These are phyloP conservation scores for Danio kyathit DNA, from an alignment of 2,797 vertebrate genomes.

Conservation along the genomic window DNA sequence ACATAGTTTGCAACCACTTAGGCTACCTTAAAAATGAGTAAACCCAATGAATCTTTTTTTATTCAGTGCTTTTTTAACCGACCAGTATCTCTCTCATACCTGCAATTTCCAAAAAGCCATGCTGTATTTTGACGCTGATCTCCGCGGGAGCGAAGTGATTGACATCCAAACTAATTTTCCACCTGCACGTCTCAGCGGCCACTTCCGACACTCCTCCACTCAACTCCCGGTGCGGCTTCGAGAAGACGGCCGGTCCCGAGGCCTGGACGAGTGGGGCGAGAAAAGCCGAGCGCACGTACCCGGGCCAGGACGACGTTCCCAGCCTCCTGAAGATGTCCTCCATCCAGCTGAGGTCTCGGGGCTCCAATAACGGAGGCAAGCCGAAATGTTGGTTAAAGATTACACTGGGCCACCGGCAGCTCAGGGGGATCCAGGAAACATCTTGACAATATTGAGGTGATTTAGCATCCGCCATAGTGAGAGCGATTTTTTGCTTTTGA, in stretches of 20 bases:
- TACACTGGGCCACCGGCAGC: conserved; percentile 69
- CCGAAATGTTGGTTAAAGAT: conserved; percentile 73
- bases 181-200: conserved; percentile 66
- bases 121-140: conserved; percentile 71
- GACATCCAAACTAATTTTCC: conserved; percentile 80
- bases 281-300: conserved; percentile 66
- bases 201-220: conserved; percentile 58
- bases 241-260: conserved; percentile 47
- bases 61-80: not conserved
- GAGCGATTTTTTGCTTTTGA: not conserved
- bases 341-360: conserved; percentile 68
- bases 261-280: conserved; percentile 66
- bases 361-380: conserved; percentile 69
- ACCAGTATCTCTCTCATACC: conserved; percentile 65
- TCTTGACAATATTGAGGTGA: conserved; percentile 49
- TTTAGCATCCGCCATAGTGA: conserved; percentile 60
- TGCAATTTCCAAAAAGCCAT: conserved; percentile 77
- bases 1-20: no score
- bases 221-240: conserved; percentile 57
- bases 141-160: conserved; percentile 78
- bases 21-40: no score
- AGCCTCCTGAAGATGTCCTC: conserved; percentile 69
- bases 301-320: conserved; percentile 69
- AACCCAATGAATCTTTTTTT: no score
- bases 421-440: conserved; percentile 64